Base-by-base conservation (phyloP, 1,140 invertebrate genomes). In the Solenopsis invicta region DNA sequence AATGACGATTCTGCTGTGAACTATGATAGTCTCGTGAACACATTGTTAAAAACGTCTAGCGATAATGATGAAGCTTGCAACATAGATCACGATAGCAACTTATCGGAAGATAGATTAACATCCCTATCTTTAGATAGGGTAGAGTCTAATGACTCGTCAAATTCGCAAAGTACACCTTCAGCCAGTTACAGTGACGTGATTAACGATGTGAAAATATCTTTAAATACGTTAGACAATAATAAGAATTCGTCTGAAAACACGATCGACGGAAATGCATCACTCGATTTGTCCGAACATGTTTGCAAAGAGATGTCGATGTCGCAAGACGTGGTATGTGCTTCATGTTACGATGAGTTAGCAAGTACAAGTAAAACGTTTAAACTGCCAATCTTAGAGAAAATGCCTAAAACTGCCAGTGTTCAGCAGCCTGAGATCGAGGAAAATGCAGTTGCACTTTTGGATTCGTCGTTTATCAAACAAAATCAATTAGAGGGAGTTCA, bases 321-420 rank as follows among this genome's bases (percentile, higher is more conserved):
- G 45, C 80, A 77, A 29, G 77, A 85, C n/a, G 41, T 4, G 66
- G 64, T 61, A 21, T 56, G 69, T 41, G 56, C 69, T n/a, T 61
- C 62, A 21, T 77, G 62, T 37, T 88, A 66, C 56, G 72, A 69
- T 71, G 88, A 91, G 50, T 84, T 87, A 52, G 88, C 66, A 78
- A 93, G 89, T 52, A 86, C 87, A 54, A 90, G 90, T 54, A 93
- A 94, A 69, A 91, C 93, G 8, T 94, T 93, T 80, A 93, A 94
- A 92, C 87, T 95, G 81, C 94, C 95, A 85, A 94, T 94, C 87
- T 88, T 94, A 41, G 90, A 93, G 16, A 95, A 94, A 89, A 87
- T 94, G n/a, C 91, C 94, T 21, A 93, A 91, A 87, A 88, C 92
- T 61, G 93, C 92, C 18, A 92, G 93, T 72, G 92, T 92, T 54